phyloP scores from a whole-genome alignment of 2,797 vertebrate genomes.

The Danionella dracula region DNA sequence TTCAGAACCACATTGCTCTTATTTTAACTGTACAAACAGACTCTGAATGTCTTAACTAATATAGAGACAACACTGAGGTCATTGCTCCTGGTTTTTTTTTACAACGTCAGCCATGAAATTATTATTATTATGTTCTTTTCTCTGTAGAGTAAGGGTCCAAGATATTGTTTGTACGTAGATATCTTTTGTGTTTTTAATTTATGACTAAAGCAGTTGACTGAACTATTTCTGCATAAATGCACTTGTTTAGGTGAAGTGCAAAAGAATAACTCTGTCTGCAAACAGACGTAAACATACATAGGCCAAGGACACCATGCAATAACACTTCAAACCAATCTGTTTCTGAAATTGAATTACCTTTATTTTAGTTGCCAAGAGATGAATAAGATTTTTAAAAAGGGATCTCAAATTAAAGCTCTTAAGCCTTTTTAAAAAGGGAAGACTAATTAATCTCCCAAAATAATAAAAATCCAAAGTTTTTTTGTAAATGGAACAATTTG shows the following conservation, averaged over 20 bases:
- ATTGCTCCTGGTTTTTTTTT: background rate
- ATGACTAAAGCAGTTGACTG: background rate
- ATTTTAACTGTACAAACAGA: background rate
- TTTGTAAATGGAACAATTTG: no score
- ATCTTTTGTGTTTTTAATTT: background rate
- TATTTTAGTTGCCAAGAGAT: background rate
- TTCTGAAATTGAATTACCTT: no score
- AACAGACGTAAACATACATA: background rate
- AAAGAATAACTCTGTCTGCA: conserved; percentile 4
- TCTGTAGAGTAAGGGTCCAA: no score
- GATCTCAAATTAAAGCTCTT: no score
- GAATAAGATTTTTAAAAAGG: no score
- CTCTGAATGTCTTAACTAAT: background rate
- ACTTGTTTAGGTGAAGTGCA: conserved; percentile 3
- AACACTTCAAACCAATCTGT: background rate
- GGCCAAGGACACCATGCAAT: conserved; percentile 17
- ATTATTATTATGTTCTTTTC: no score
- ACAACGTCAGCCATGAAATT: no score
- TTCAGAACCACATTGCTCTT: background rate
- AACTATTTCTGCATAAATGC: conserved; percentile 1
- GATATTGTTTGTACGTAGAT: background rate
- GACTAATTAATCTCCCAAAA: no score
- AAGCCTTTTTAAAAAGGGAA: no score
- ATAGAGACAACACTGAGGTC: background rate
- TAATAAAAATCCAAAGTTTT: no score